These are phyloP conservation scores for Galemys pyrenaicus DNA, from an alignment of 2,113 vertebrate genomes.

Conservation along the genomic window DNA sequence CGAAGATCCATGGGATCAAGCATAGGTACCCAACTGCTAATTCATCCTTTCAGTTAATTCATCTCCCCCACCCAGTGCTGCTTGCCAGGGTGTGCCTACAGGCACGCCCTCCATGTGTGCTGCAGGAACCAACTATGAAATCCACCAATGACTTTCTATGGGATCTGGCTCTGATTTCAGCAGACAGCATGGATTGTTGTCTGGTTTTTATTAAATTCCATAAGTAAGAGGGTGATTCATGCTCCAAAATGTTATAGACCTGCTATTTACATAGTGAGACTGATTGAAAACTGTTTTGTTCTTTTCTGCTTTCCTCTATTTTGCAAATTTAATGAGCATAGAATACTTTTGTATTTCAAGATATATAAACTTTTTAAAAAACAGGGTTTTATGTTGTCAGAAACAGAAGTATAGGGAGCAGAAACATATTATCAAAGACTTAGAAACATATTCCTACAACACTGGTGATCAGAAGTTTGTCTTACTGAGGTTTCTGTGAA, in stretches of 20 bases:
- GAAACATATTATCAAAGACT: not conserved
- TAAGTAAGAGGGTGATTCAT: slow-evolving; percentile 59
- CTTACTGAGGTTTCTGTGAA: not conserved
- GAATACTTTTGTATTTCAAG: slow-evolving; percentile 13
- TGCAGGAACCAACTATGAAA: not conserved
- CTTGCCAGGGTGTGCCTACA: not conserved
- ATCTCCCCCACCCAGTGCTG: not conserved
- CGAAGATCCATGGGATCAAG: not conserved
- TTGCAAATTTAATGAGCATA: slow-evolving; percentile 46
- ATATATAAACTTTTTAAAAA: not conserved
- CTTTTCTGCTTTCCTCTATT: slow-evolving; percentile 48
- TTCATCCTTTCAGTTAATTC: not conserved
- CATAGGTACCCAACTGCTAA: not conserved
- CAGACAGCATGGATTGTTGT: not conserved
- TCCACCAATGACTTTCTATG: not conserved
- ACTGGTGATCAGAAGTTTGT: not conserved
- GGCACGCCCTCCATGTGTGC: not conserved
- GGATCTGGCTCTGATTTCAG: slow-evolving; percentile 52
- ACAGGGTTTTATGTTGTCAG: not conserved
- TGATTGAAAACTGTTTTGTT: slow-evolving; percentile 59
- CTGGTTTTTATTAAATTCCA: slow-evolving; percentile 66
- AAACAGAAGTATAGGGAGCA: not conserved
- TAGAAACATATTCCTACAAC: not conserved
- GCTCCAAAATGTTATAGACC: slow-evolving; percentile 49
- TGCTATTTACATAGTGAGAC: slow-evolving; percentile 42